Base-by-base conservation (phyloP, 2,888 invertebrate genomes). In the Julus scandinavius region DNA sequence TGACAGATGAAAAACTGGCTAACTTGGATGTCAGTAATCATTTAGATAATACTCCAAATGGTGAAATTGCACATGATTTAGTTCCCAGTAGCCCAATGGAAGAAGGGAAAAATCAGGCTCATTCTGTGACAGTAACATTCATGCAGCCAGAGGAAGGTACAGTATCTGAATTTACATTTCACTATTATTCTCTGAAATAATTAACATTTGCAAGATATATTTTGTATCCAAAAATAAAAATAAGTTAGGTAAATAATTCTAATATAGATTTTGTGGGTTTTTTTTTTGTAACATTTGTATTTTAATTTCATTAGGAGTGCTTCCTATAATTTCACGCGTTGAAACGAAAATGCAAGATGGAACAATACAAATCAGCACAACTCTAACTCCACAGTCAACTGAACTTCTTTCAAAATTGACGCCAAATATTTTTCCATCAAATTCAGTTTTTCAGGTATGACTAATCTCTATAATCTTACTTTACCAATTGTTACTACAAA, bases 271-370 rank as follows among this genome's bases (percentile, higher is more conserved):
- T 1, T 58, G 15, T 58, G 17, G 15, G 17, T 17, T 58, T 17
- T 17, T 17, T 5, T 17, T 58, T 58, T 58, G 17, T 58, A 58
- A 58, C 1, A 58, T 58, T 58, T 58, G 15, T 20, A 58, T n/a
- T n/a, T 58, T 58, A n/a, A 58, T 58, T n/a, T 58, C n/a, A n/a
- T 7, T 72, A 92, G 92, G 92, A 90, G 92, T 91, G 17, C 91
- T 91, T 86, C 92, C 92, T 90, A 91, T 92, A 88, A 92, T 92
- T 88, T 92, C 92, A 1, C 89, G 91, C n/a, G 92, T 92, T 54
- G 92, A 92, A 90, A 92, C 92, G 0, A 92, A 92, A 85, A 88
- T 92, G 88, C 91, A 91, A 90, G 92, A 92, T 90, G 92, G 92
- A 13, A 91, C 91, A 0, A 92, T 92, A 1, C 92, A 91, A 89